A percentile compares a stretch with the other conserved stretches of the same genome.
These are phyloP conservation scores for Aradus depressus DNA, from an alignment of 2,888 invertebrate genomes.

Conservation along the genomic window DNA sequence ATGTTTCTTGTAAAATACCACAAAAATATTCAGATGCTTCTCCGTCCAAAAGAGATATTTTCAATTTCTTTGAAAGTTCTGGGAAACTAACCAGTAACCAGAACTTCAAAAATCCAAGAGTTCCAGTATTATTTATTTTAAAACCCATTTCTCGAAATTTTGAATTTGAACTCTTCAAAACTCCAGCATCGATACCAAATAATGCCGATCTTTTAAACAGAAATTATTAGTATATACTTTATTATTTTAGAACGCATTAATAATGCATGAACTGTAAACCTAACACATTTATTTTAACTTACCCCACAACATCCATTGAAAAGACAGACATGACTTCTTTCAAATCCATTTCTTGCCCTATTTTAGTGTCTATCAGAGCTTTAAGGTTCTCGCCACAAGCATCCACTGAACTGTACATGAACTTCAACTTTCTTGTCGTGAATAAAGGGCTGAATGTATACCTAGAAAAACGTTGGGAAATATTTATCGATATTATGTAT, in stretches of 20 bases:
- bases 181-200: constrained; percentile 16
- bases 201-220: constrained; percentile 8
- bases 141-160: constrained; percentile 14
- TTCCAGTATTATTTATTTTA: neutral
- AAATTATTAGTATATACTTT: no score
- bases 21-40: neutral
- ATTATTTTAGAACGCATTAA: no score
- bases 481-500: no score
- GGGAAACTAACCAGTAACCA: constrained; percentile 5
- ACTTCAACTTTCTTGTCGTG: constrained; percentile 2
- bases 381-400: constrained; percentile 7
- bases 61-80: neutral
- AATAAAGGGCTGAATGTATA: constrained; percentile 8
- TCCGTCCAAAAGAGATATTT: neutral
- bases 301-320: constrained; percentile 17
- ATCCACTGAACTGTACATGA: constrained; percentile 5
- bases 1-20: neutral
- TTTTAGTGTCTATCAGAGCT: neutral
- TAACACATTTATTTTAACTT: constrained; percentile 1
- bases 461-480: neutral
- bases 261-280: no score
- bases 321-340: constrained; percentile 11
- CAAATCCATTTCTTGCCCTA: constrained; percentile 9
- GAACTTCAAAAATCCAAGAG: neutral
- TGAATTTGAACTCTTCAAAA: constrained; percentile 7